A percentile compares a stretch with the other conserved stretches of the same genome.
Evolutionary conservation across 2,888 invertebrate species (phyloP).

Genomic region (Spodoptera littoralis): DNA sequence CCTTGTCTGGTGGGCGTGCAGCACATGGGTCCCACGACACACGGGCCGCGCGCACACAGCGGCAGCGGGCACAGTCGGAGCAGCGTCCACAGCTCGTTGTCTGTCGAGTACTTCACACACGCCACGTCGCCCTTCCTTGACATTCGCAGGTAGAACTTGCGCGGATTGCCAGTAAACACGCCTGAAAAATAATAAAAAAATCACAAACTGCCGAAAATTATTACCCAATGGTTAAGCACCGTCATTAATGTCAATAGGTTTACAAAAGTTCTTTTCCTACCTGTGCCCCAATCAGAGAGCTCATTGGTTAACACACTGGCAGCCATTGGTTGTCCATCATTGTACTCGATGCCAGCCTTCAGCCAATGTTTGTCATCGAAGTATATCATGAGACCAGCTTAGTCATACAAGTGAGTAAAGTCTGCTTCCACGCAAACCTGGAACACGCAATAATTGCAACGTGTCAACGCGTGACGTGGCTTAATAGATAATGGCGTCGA

Average conservation of each 20-base stretch:
- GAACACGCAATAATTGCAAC: slow-evolving; percentile 6
- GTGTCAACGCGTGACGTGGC: no score
- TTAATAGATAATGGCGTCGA: background rate
- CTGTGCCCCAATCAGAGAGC: slow-evolving; percentile 81
- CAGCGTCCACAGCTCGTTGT: slow-evolving; percentile 70
- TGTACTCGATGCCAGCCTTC: slow-evolving; percentile 80
- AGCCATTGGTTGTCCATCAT: slow-evolving; percentile 80
- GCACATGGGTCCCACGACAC: slow-evolving; percentile 67
- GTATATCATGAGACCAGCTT: slow-evolving; percentile 82
- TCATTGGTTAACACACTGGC: slow-evolving; percentile 76
- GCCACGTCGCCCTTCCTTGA: slow-evolving; percentile 68
- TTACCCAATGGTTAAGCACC: background rate
- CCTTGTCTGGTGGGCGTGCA: slow-evolving; percentile 76
- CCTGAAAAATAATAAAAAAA: slow-evolving; percentile 63
- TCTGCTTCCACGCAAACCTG: slow-evolving; percentile 78
- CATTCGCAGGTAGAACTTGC: slow-evolving; percentile 77
- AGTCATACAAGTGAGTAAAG: slow-evolving; percentile 76
- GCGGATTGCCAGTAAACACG: slow-evolving; percentile 72
- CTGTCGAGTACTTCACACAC: slow-evolving; percentile 77
- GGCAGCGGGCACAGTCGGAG: slow-evolving; percentile 73
- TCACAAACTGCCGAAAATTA: no score
- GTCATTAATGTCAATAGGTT: no score
- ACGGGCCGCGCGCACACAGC: slow-evolving; percentile 49
- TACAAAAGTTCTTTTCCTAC: slow-evolving; percentile 52
- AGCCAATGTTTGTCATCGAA: slow-evolving; percentile 80